Evolutionary conservation across 2,113 vertebrate species (phyloP).

Genomic region (Sula dactylatra): DNA sequence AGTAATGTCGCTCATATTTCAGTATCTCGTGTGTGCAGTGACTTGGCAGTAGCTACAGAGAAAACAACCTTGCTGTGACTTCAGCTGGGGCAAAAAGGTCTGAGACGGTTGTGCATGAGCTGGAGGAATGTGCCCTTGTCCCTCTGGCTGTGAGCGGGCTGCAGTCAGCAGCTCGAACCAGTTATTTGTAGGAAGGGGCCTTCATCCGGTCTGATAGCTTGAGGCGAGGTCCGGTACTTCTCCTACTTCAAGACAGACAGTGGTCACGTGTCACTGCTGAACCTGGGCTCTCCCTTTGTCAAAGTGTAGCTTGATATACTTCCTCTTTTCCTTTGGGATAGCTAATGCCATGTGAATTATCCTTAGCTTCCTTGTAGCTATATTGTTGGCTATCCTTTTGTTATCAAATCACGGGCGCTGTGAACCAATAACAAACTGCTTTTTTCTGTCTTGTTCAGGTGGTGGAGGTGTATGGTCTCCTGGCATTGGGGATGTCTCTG

Average conservation of each 20-base stretch:
- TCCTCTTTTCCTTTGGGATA: not conserved
- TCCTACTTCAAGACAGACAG: not conserved
- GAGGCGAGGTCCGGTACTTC: not conserved
- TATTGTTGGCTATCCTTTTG: not conserved
- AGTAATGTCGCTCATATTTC: not conserved
- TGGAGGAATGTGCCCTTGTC: accelerated
- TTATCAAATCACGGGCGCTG: not conserved
- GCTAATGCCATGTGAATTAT: not conserved
- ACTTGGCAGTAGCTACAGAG: not conserved
- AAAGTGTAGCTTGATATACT: not conserved
- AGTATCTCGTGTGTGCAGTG: not conserved
- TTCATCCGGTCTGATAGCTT: not conserved
- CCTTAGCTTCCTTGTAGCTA: not conserved
- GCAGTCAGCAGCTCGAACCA: not conserved
- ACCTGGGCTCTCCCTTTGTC: not conserved
- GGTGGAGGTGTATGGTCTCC: slow-evolving; percentile 94
- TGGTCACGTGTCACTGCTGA: not conserved
- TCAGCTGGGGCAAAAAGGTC: not conserved
- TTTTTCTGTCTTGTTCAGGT: slow-evolving; percentile 78
- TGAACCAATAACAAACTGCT: not conserved
- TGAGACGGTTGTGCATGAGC: not conserved
- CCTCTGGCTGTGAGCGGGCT: not conserved
- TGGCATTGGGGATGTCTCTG: slow-evolving; percentile 95
- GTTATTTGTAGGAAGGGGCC: not conserved
- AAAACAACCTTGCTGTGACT: not conserved